Base-by-base conservation (phyloP, 2,888 invertebrate genomes). In the Phoenoteleia sp. region DNA sequence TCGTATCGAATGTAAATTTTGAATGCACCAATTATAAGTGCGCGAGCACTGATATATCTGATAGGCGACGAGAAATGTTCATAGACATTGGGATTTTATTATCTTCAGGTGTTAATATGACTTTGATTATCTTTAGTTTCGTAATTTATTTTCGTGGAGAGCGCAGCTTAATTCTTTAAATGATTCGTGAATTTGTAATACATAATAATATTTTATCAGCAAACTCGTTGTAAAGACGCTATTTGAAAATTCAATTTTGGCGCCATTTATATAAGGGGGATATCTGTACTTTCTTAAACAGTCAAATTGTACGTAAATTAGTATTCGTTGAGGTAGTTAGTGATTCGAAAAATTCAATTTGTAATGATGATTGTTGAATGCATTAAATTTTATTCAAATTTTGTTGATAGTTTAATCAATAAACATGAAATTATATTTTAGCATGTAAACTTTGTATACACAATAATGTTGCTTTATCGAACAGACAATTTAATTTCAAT, bases 51-150 rank as follows among this genome's bases (percentile, higher is more conserved):
- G 74, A 74, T 62, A 25, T 49, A 52, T 52, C 60, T 27, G 76
- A 76, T 76, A 76, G 27, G 66, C 56, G 25, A 49, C 54, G 66
- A 58, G 56, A 36, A 76, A 56, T 58, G 47, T 56, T 47, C 67
- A 67, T 76, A 76, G 36, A 54, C 58, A 58, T 66, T 54, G 19
- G 36, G 2, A 45, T 58, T 67, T 67, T 67, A 67, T 58, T 58
- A 33, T 9, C 1, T 25, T 6, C 17, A 25, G 47, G 33, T 0
- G 47, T 56, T 67, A 45, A 58, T 49, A 25, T 58, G 33, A 58
- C 25, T 9, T 27, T 58, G 56, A 76, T 76, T 76, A 76, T 76
- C 56, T 29, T 64, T 33, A 45, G 42, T 54, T 74, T 74, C 5
- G 36, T 52, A 74, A 74, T 74, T 60, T 74, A 72, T 72, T 45